Evolutionary conservation across 2,888 invertebrate species (phyloP), one percentile per base, ranked within the genome.

Genomic region (Seladonia tumulorum): DNA sequence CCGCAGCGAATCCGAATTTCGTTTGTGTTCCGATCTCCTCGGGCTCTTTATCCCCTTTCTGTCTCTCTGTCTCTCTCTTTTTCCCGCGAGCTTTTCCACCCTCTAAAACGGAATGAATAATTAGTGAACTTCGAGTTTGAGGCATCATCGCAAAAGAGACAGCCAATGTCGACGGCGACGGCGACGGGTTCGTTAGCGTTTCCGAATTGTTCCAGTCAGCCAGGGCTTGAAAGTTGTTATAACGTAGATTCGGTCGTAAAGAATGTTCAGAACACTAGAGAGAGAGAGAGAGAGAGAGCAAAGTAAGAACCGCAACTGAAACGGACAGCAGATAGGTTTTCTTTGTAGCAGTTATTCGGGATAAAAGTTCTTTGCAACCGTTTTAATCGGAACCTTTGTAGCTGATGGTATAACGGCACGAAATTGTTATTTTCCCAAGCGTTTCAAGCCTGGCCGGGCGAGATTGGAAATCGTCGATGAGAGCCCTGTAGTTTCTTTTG

Each of bases 21-120:
- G 71, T 88, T 81, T 79, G 79, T 82, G 75, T 47, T 63, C 29
- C 63, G 63, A 63, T 25, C 68, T 49, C 72, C 49, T 29, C n/a
- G 45, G 2, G 42, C 49, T 60, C 39, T 29, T 35, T 35, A 35
- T 35, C 35, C 35, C 4, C 35, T 49, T 82, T 60, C 76, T n/a
- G 1, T 12, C 12, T 45, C 12, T 12, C 12, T 42, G 8, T 42
- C 10, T 45, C 45, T 45, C 45, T 12, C 45, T 35, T 35, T 5
- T 35, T 4, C 35, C 35, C 76, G 71, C 57, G 74, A n/a, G 25
- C 12, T 60, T 60, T 25, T 12, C 25, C 57, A 60, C 79, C 66
- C 82, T 45, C 47, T 66, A 16, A 45, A 63, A n/a, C 42, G 29
- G 25, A 35, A 66, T 29, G 81, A 82, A 76, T 72, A 60, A 71